Evolutionary conservation across 2,888 invertebrate genomes (phyloP).

Genomic region (Pinctada fucata): DNA sequence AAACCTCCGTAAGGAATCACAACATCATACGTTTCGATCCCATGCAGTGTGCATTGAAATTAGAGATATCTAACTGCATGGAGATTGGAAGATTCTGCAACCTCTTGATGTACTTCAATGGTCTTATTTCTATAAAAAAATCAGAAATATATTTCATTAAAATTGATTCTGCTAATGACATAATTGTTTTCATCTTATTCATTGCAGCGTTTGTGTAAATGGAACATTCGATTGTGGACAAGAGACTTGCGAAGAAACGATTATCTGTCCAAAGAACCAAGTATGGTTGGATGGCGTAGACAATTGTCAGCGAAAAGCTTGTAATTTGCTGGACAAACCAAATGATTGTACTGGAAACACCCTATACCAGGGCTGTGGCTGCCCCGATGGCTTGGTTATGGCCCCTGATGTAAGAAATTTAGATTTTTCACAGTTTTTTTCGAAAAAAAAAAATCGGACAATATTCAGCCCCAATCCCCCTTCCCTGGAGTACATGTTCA

Average conservation of each 20-base stretch:
- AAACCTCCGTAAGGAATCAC: no score
- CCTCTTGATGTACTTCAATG: no score
- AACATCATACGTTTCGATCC: no score
- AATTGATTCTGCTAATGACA: no score
- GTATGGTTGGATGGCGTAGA: conserved; percentile 22
- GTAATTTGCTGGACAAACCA: conserved; percentile 34
- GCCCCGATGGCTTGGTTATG: conserved; percentile 43
- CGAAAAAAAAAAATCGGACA: background rate
- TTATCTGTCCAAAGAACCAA: conserved; percentile 46
- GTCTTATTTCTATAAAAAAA: no score
- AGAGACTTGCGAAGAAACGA: conserved; percentile 42
- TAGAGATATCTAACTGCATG: no score
- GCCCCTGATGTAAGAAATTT: conserved; percentile 48
- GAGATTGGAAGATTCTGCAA: no score
- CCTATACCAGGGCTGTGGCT: conserved; percentile 47
- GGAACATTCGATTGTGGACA: conserved; percentile 43
- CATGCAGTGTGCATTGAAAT: no score
- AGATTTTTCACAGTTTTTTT: background rate
- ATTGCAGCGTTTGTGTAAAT: conserved; percentile 42
- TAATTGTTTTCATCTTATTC: no score
- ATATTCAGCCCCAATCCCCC: background rate
- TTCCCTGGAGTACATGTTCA: no score
- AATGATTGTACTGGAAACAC: conserved; percentile 36
- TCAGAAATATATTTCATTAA: no score
- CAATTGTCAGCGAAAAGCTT: conserved; percentile 36